Evolutionary conservation across 2,888 invertebrate species (phyloP).

Genomic region (Latheticus oryzae): DNA sequence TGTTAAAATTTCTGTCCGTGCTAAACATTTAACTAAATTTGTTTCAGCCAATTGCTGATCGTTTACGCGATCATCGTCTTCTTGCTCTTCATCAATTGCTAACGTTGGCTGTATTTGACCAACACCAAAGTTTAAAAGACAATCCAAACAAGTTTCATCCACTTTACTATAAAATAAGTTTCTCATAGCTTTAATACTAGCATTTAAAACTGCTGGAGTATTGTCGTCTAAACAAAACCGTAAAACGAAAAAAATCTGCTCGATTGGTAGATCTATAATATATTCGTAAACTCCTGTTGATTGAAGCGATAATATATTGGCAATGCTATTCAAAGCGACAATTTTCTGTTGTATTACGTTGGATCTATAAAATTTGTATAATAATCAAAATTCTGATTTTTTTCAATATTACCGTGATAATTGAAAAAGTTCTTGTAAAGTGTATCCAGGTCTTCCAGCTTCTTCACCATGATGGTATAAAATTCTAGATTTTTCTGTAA

Average conservation of each 20-base stretch:
- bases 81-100: constrained; percentile 61
- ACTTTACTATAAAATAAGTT: constrained; percentile 80
- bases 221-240: constrained; percentile 90
- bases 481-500: constrained; percentile 71
- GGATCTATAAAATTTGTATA: constrained; percentile 70
- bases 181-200: constrained; percentile 81
- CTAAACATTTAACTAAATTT: constrained; percentile 80
- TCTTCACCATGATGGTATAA: constrained; percentile 95
- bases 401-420: constrained; percentile 66
- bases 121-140: constrained; percentile 74
- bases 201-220: constrained; percentile 76
- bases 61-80: constrained; percentile 76
- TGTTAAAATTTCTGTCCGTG: constrained; percentile 81
- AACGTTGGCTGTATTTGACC: constrained; percentile 73
- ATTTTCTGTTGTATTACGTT: constrained; percentile 86
- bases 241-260: constrained; percentile 82
- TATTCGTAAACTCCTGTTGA: constrained; percentile 82
- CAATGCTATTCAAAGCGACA: constrained; percentile 82
- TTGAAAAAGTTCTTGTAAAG: constrained; percentile 87
- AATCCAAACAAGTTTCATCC: constrained; percentile 83
- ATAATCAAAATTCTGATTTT: constrained; percentile 10
- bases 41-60: constrained; percentile 89
- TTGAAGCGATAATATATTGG: constrained; percentile 80
- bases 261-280: constrained; percentile 79
- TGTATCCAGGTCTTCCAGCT: constrained; percentile 90